Conservation (phyloP, 2,888 invertebrate genomes). For the Drosophila cracens region DNA sequence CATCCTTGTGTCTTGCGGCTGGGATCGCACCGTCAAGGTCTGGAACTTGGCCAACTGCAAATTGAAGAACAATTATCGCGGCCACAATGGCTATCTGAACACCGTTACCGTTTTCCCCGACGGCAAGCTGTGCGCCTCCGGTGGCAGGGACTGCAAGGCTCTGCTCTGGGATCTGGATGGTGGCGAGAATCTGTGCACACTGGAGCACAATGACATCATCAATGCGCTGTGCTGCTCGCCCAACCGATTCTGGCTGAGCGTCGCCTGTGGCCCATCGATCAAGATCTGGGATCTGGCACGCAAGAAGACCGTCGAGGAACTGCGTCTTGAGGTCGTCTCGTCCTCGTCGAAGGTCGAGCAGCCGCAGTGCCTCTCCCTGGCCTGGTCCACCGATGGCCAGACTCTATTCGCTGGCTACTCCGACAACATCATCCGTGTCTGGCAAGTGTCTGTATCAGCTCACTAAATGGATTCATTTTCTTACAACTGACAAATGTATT, state of each 20-base stretch:
- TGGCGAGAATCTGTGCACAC: conserved; percentile 99
- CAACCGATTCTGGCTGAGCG: conserved; percentile 99
- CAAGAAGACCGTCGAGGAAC: conserved; percentile 99
- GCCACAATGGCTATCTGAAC: conserved; percentile 98
- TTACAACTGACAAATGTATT: conserved; percentile 46
- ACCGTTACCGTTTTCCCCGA: conserved; percentile 99
- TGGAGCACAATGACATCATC: conserved; percentile 99
- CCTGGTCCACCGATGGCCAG: conserved; percentile 99
- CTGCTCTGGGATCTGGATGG: conserved; percentile 99
- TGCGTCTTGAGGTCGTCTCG: conserved; percentile 96
- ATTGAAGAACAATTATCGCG: conserved; percentile 98
- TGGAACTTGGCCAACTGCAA: conserved; percentile 99
- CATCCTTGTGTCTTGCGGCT: conserved; percentile 99
- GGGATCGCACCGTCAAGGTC: conserved; percentile 99
- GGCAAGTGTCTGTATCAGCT: conserved; percentile 97
- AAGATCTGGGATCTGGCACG: conserved; percentile 99
- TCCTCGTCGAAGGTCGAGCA: conserved; percentile 93
- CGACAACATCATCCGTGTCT: conserved; percentile 98
- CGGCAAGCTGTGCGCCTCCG: conserved; percentile 99
- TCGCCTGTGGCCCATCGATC: conserved; percentile 98
- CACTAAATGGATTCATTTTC: conserved; percentile 86
- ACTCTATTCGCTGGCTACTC: conserved; percentile 99
- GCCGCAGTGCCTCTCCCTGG: conserved; percentile 97
- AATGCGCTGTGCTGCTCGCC: conserved; percentile 99
- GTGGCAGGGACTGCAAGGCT: conserved; percentile 99